phyloP scores from a whole-genome alignment of 2,113 vertebrate genomes.

The Plestiodon gilberti region DNA sequence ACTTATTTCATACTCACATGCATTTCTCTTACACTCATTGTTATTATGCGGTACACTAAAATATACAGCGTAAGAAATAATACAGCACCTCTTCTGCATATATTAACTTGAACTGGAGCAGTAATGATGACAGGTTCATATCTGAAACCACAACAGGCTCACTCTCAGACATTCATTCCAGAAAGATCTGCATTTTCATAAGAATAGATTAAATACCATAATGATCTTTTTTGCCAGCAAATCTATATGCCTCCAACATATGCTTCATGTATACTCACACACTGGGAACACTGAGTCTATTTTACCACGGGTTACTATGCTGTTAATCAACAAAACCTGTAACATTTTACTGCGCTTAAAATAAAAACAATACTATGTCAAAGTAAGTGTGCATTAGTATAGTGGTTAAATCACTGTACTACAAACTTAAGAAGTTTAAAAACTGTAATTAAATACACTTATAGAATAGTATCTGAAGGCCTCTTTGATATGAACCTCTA shows the following conservation, averaged over 20 bases:
- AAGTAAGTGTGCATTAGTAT: background rate
- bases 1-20: background rate
- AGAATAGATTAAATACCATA: background rate
- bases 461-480: background rate
- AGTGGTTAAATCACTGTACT: background rate
- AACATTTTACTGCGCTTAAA: background rate
- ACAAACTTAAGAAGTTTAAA: background rate
- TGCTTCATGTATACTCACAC: background rate
- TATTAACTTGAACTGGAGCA: background rate
- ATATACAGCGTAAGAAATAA: background rate
- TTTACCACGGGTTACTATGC: background rate
- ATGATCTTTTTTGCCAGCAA: fast-evolving
- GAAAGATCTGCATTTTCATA: background rate
- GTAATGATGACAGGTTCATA: background rate
- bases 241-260: constrained; percentile 15
- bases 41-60: background rate
- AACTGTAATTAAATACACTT: background rate
- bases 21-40: background rate
- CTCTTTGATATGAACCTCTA: background rate
- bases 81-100: background rate
- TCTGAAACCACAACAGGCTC: background rate
- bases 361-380: background rate
- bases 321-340: background rate
- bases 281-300: background rate
- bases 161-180: background rate